A percentile compares a stretch with the other conserved stretches of the same genome.
phyloP scores from a whole-genome alignment of 1,140 invertebrate genomes.

The Ceratoteleas bidentatus region DNA sequence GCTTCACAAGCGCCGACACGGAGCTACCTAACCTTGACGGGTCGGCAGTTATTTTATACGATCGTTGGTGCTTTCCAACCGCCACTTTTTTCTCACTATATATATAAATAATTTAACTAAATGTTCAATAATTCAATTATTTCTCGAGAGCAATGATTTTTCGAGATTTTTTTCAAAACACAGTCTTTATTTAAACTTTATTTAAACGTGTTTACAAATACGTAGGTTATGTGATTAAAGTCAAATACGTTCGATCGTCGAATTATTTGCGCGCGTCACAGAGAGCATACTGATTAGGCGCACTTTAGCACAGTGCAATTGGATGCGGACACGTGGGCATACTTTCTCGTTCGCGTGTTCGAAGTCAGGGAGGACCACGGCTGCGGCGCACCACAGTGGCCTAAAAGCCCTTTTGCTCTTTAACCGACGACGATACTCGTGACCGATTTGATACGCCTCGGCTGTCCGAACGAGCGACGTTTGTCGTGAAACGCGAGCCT shows the following conservation, averaged over 20 bases:
- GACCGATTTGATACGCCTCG: slow-evolving; percentile 56
- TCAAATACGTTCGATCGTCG: slow-evolving; percentile 49
- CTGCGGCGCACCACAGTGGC: slow-evolving; percentile 33
- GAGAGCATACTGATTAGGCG: slow-evolving; percentile 51
- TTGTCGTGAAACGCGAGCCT: slow-evolving; percentile 32
- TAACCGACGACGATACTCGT: slow-evolving; percentile 50
- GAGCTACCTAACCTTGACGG: too few species aligned
- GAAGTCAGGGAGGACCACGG: slow-evolving; percentile 43
- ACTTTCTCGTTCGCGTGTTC: slow-evolving; percentile 34
- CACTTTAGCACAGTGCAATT: slow-evolving; percentile 62
- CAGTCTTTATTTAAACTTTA: too few species aligned
- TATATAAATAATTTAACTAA: too few species aligned
- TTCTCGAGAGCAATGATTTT: background rate
- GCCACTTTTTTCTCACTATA: too few species aligned
- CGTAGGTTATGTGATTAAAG: slow-evolving; percentile 45
- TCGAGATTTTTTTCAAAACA: too few species aligned
- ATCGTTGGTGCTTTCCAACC: too few species aligned
- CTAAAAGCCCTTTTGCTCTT: slow-evolving; percentile 65
- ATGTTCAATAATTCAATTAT: background rate
- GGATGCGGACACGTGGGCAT: slow-evolving; percentile 46
- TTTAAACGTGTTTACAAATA: too few species aligned
- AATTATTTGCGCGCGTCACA: slow-evolving; percentile 61
- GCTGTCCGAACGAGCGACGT: slow-evolving; percentile 34
- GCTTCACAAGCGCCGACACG: too few species aligned
- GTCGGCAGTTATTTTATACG: too few species aligned